Evolutionary conservation across 1,140 invertebrate genomes (phyloP), one percentile per base, ranked within the genome.

Genomic region (Euborellia annulipes): DNA sequence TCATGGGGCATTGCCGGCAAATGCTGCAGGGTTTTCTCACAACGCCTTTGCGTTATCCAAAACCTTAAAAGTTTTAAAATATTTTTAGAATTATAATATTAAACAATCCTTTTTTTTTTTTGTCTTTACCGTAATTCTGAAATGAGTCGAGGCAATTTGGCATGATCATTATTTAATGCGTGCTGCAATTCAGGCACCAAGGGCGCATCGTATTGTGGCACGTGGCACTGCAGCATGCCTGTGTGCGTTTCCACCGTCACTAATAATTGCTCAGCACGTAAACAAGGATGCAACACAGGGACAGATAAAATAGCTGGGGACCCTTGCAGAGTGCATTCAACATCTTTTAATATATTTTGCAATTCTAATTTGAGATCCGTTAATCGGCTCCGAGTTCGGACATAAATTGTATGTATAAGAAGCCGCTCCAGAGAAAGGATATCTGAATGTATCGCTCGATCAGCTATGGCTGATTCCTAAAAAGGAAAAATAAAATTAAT

Each of bases 351-450:
- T 59, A 83, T 73, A n/a, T 66, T 67, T 60, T 82, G 72, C 22
- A 89, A 58, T 57, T 86, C 78, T 48, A 83, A 76, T 62, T 84
- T 84, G n/a, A 94, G 71, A 57, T 92, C 85, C 23, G 71, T 71
- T 4, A 95, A 66, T 16, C 88, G 69, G 51, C 78, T 80, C 42
- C 82, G 73, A 1, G 89, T 91, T 47, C 94, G 71, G 20, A 95
- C 81, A 62, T 96, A 92, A 56, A 97, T 92, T 0, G 92, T 97
- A 56, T 95, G 88, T n/a, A 95, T 89, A n/a, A 98, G 67, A 37
- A 97, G 67, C 37, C 87, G 78, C 67, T 96, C 91, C 75, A 98
- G 86, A 1, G 90, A 95, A 1, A 96, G 67, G 51, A 87, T 77
- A 62, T 93, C 88, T 22, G 85, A 87, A 41, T 79, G 72, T 39